Conservation (phyloP, 2,888 invertebrate species). For the Harmothoe impar region DNA sequence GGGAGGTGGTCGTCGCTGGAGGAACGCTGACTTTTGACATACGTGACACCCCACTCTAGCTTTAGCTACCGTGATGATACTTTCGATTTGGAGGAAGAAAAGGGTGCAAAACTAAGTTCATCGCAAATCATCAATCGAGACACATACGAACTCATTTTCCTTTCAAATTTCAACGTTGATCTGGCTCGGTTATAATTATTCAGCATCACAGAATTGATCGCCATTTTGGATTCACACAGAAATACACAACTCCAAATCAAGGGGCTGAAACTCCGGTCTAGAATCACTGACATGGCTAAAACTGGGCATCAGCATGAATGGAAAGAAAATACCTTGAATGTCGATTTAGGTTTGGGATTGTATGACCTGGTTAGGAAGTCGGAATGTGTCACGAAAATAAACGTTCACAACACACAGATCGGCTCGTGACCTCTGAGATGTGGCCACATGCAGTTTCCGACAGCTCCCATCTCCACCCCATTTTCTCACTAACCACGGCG, state of each 20-base stretch:
- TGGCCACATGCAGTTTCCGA: conserved; percentile 64
- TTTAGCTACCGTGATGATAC: neutral
- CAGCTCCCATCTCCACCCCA: conserved; percentile 36
- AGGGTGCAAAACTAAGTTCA: neutral
- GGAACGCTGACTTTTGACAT: conserved; percentile 41
- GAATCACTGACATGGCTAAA: conserved; percentile 38
- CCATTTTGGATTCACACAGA: conserved; percentile 65
- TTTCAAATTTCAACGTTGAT: neutral
- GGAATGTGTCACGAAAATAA: conserved; percentile 60
- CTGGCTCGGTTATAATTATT: conserved; percentile 63
- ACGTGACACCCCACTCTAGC: conserved; percentile 43
- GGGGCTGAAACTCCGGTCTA: conserved; percentile 9
- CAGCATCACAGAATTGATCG: conserved; percentile 63
- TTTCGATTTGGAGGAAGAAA: too few relatives aligned
- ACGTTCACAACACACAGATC: conserved; percentile 53
- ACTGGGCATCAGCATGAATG: neutral
- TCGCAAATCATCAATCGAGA: neutral
- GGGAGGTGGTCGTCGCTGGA: conserved; percentile 26
- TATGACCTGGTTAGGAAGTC: conserved; percentile 6
- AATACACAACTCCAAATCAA: conserved; percentile 43
- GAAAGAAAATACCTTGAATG: neutral
- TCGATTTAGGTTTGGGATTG: neutral
- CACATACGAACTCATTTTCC: neutral
- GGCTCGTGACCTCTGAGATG: conserved; percentile 65
- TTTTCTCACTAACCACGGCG: conserved; percentile 14